Conservation (phyloP, 2,113 vertebrate genomes). For the Chloropsis cyanopogon region DNA sequence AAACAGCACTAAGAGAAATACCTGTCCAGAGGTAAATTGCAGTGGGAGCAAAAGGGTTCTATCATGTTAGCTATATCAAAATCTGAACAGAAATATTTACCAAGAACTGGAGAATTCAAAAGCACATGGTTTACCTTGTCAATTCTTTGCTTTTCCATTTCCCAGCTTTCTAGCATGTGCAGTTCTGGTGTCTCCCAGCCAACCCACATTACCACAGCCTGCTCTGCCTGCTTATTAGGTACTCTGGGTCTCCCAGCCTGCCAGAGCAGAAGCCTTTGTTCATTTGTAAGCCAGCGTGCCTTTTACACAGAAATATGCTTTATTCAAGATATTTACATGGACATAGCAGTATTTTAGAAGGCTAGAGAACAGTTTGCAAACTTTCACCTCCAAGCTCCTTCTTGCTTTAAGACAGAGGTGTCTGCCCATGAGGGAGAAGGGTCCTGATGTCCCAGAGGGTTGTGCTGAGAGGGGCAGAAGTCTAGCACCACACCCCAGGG, state of each 20-base stretch:
- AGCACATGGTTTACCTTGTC: background rate
- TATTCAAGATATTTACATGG: background rate
- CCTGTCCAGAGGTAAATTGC: background rate
- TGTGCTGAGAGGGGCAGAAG: background rate
- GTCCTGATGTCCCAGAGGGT: background rate
- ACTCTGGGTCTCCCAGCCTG: background rate
- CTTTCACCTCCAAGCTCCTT: background rate
- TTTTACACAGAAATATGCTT: background rate
- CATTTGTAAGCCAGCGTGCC: background rate
- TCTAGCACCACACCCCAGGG: background rate
- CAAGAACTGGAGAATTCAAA: background rate
- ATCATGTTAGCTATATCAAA: background rate
- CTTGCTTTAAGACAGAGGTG: background rate
- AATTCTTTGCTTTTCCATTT: background rate
- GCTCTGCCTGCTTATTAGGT: background rate
- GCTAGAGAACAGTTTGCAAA: background rate
- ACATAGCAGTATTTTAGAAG: background rate
- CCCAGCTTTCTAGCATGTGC: background rate
- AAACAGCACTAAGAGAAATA: background rate
- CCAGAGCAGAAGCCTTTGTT: background rate
- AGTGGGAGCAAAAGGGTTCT: background rate
- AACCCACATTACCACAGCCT: background rate
- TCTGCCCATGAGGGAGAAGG: background rate
- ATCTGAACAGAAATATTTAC: background rate
- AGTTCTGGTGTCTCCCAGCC: background rate